Evolutionary conservation across 2,888 invertebrate species (phyloP), one percentile per base, ranked within the genome.

Genomic region (Drosophila paranaensis): DNA sequence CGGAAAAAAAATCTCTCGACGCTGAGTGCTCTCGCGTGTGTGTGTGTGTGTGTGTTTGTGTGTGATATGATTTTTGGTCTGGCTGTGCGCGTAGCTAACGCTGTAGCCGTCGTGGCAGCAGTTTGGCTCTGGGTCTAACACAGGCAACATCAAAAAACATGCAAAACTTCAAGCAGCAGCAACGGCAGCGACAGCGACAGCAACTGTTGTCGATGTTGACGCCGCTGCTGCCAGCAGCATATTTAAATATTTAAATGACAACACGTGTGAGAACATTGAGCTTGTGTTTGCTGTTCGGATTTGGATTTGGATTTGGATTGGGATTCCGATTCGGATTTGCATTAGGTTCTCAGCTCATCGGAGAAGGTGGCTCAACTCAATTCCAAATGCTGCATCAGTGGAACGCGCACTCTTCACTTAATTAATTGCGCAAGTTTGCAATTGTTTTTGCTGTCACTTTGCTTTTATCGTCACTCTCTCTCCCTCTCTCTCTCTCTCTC

Each of bases 401-500:
- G 50, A 72, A 61, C 76, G 82, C 75, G 75, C 84, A 81, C 82
- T 85, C 84, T 84, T 84, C 82, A 87, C 82, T 88, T 85, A 84
- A 85, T 85, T 85, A 87, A 85, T 85, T 87, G 88, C 88, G 62
- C 74, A 87, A 87, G 82, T 85, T 87, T 87, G 82, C 82, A 84
- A 85, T 88, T 85, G 84, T 88, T 85, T 85, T 80, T 84, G 77
- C 82, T 84, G 88, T 87, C 84, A 85, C 81, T 78, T 84, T 87
- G 80, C 82, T 88, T 81, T 85, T 87, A 84, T 85, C 88, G 82
- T 64, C 80, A 80, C 76, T 75, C 62, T 72, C 62, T 62, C 58
- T 14, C 13, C 25, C 0, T 10, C 2, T 42, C 1, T n/a, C 3
- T 69, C 39, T 70, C 35, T 64, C 10, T n/a, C 42, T 71, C 42